Evolutionary conservation across 2,888 invertebrate species (phyloP).

Genomic region (Nineta flava): DNA sequence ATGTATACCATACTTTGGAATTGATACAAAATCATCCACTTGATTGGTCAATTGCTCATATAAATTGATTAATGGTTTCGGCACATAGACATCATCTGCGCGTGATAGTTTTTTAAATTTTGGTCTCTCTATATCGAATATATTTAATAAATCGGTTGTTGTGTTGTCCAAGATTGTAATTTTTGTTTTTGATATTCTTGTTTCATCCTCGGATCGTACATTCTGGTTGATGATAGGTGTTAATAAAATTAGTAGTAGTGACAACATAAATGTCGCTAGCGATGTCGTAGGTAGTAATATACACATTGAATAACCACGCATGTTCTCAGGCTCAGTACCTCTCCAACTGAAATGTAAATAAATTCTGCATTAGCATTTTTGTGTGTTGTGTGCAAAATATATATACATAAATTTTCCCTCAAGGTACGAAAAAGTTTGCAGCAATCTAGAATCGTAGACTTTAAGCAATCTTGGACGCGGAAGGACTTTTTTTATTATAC

Average conservation of each 20-base stretch:
- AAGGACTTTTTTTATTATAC: too few species aligned
- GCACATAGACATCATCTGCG: slow-evolving; percentile 31
- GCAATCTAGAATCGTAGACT: too few species aligned
- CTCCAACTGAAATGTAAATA: background rate
- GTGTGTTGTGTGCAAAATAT: background rate
- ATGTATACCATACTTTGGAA: slow-evolving; percentile 49
- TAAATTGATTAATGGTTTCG: slow-evolving; percentile 64
- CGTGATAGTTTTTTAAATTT: background rate
- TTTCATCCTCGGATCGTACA: too few species aligned
- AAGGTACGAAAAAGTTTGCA: too few species aligned
- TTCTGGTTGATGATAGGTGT: background rate
- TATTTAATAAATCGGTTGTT: background rate
- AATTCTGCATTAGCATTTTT: background rate
- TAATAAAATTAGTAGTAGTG: background rate
- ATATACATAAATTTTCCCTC: too few species aligned
- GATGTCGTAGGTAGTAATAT: background rate
- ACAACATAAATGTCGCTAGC: background rate
- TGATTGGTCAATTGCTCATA: slow-evolving; percentile 52
- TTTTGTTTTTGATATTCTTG: background rate
- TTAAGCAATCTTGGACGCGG: too few species aligned
- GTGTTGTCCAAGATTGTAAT: background rate
- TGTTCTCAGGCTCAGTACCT: background rate
- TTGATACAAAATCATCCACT: slow-evolving; percentile 43
- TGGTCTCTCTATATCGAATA: background rate
- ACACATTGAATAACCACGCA: background rate